Evolutionary conservation across 2,888 invertebrate species (phyloP), one percentile per base, ranked within the genome.

Genomic region (Timandra comae): DNA sequence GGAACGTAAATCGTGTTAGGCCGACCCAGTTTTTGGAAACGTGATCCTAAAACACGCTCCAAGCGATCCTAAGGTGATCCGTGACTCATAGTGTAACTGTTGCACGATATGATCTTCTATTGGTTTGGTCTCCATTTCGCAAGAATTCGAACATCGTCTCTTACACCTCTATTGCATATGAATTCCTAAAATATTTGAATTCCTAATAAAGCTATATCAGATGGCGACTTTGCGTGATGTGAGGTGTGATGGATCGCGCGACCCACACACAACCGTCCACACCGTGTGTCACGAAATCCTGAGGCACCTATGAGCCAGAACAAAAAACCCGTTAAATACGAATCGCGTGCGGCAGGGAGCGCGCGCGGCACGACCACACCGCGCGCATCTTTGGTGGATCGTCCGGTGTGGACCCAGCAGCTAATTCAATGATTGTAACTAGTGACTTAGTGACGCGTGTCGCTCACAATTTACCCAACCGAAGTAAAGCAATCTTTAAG

Each of bases 151-250:
- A 47, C 49, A 49, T 52, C 50, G n/a, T 52, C 50, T 46, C 50
- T 54, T 29, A 48, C 44, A 37, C 49, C 49, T 41, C 46, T 50
- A 45, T 50, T 52, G 23, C 50, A 29, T 51, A 46, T n/a, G 46
- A 46, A 27, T 52, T 46, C 49, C 47, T 52, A 49, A 54, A 46
- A 45, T 41, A 49, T 47, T 47, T 43, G 41, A 35, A 31, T 36
- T 43, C 33, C 27, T 33, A 41, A 27, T 41, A 43, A 25, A 46
- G 38, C 20, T 33, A 41, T 33, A 46, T 46, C 24, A 43, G 11
- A 43, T 38, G 41, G 33, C 30, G 34, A 46, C 38, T 35, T 46
- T 46, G 19, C 16, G 39, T 38, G 34, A 34, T 43, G 21, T 39
- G 36, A 36, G 30, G 35, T 27, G 29, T 19, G 35, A 12, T 27